Percentiles rank a stretch among this genome's conserved stretches.
These are phyloP conservation scores for Kuschelorhynchus macadamiae DNA, from an alignment of 2,888 invertebrate genomes.

Conservation along the genomic window DNA sequence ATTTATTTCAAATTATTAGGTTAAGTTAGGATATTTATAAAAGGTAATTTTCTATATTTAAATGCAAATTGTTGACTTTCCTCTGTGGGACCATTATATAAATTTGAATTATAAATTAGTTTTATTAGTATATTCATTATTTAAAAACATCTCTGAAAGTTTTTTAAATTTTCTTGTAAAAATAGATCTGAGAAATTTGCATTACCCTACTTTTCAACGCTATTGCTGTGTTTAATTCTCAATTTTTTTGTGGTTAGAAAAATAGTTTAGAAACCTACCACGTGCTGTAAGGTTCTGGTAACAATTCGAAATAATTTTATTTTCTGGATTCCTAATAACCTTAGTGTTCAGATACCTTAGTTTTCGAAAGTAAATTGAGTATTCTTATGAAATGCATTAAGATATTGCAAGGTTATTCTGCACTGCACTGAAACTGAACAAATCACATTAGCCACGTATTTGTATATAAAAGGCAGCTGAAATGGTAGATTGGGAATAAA, in stretches of 20 bases:
- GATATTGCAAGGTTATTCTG: too few species aligned
- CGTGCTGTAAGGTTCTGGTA: neutral
- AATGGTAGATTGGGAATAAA: neutral
- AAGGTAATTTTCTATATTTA: too few species aligned
- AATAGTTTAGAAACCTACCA: neutral
- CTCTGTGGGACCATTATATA: too few species aligned
- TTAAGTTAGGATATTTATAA: too few species aligned
- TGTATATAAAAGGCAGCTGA: constrained; percentile 10
- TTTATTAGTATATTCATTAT: too few species aligned
- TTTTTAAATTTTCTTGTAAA: neutral
- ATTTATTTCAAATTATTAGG: too few species aligned
- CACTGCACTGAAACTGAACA: neutral
- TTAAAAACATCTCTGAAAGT: too few species aligned
- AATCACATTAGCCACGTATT: constrained; percentile 7
- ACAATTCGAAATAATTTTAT: neutral
- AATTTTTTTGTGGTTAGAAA: neutral
- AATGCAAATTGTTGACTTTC: too few species aligned
- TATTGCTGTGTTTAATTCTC: constrained; percentile 2
- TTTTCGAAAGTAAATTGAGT: too few species aligned
- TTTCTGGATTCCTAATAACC: neutral
- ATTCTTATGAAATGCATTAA: too few species aligned
- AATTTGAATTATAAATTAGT: too few species aligned
- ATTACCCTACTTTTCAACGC: constrained; percentile 8
- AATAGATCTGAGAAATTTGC: neutral
- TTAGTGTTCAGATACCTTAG: neutral